A percentile compares a stretch with the other conserved stretches of the same genome.
Conservation (phyloP, 2,888 invertebrate species). For the Amiota mariae region DNA sequence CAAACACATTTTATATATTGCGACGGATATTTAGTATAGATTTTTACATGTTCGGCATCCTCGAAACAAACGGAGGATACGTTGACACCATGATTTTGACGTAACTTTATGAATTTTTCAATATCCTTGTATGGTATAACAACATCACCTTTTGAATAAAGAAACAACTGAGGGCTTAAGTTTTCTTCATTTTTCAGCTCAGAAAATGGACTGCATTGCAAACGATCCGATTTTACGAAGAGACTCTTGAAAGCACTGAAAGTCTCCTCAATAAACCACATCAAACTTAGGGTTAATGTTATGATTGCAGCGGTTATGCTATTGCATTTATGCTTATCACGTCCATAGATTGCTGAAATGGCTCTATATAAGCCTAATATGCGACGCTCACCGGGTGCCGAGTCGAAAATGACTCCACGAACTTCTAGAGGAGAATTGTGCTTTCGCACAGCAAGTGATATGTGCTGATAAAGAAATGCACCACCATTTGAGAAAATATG, state of each 20-base stretch:
- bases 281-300: conserved; percentile 75
- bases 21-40: conserved; percentile 78
- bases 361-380: conserved; percentile 76
- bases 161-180: conserved; percentile 81
- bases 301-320: conserved; percentile 76
- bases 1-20: conserved; percentile 78
- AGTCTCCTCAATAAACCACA: conserved; percentile 77
- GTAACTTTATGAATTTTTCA: conserved; percentile 78
- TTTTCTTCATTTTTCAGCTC: conserved; percentile 77
- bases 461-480: conserved; percentile 80
- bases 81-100: conserved; percentile 77
- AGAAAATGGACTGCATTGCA: conserved; percentile 77
- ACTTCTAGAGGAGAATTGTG: conserved; percentile 75
- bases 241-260: conserved; percentile 71
- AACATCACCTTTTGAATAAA: conserved; percentile 82
- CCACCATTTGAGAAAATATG: conserved; percentile 86
- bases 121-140: conserved; percentile 81
- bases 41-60: conserved; percentile 84
- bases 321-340: conserved; percentile 75
- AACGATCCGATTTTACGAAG: conserved; percentile 71
- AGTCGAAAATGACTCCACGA: conserved; percentile 81
- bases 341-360: conserved; percentile 78
- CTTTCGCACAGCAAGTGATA: conserved; percentile 77
- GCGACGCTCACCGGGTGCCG: conserved; percentile 80
- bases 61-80: conserved; percentile 80